Percentiles rank a stretch among this genome's conserved stretches.
Conservation (phyloP, 2,113 vertebrate species). For the Erpornis zantholeuca region DNA sequence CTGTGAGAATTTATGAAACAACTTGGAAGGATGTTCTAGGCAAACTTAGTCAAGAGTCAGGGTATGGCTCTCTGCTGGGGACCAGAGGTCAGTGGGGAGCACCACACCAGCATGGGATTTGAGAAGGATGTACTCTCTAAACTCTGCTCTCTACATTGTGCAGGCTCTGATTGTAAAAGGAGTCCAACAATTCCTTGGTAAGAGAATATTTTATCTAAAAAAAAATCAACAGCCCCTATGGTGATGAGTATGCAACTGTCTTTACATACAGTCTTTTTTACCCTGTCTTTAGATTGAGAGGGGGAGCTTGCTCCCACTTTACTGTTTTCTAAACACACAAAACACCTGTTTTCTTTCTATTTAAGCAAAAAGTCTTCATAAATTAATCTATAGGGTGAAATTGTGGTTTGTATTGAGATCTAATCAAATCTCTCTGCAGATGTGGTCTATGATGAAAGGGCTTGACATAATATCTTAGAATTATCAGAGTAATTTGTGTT, state of each 20-base stretch:
- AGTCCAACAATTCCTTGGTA: not conserved
- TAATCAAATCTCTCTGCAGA: not conserved
- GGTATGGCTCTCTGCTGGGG: not conserved
- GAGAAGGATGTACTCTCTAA: not conserved
- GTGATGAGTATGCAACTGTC: not conserved
- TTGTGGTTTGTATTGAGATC: not conserved
- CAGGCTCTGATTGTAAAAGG: not conserved
- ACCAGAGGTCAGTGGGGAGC: not conserved
- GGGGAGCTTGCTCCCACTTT: not conserved
- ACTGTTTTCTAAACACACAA: not conserved
- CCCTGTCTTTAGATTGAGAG: no score
- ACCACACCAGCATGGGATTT: not conserved
- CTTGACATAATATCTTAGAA: not conserved
- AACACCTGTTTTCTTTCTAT: not conserved
- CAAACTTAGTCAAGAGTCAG: not conserved
- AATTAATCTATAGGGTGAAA: not conserved
- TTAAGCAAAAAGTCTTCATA: not conserved
- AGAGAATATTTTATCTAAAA: not conserved
- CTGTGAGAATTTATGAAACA: not conserved
- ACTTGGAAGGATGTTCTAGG: not conserved
- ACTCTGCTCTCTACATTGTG: not conserved
- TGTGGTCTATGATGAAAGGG: not conserved
- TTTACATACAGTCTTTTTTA: no score
- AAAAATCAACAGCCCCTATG: not conserved
- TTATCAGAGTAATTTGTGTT: not conserved